A percentile compares a stretch with the other conserved stretches of the same genome.
These are phyloP conservation scores for Eriocheir sinensis DNA, from an alignment of 1,140 invertebrate species.

Conservation along the genomic window DNA sequence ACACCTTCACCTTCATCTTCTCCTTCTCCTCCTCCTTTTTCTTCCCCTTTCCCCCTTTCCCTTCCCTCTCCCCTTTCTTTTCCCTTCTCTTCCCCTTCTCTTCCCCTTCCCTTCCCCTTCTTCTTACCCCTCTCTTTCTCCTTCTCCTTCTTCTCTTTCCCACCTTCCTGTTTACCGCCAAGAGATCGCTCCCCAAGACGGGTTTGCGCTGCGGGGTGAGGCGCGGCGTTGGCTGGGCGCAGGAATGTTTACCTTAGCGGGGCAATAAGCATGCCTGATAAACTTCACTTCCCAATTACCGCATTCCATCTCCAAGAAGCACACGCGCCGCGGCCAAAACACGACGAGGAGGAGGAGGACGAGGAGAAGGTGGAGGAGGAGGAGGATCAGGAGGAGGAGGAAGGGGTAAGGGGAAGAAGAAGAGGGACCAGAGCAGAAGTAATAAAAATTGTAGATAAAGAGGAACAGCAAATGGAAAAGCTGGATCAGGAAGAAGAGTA, in stretches of 20 bases:
- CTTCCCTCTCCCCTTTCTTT: neutral
- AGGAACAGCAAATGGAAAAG: neutral
- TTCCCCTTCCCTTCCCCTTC: neutral
- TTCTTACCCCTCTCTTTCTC: neutral
- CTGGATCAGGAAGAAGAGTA: neutral
- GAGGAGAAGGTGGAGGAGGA: too few species aligned
- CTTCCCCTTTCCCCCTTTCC: neutral
- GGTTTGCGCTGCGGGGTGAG: too few species aligned
- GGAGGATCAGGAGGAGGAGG: too few species aligned
- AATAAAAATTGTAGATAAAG: neutral
- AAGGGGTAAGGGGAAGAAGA: neutral
- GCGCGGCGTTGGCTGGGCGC: too few species aligned
- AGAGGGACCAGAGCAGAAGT: neutral
- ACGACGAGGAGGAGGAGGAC: neutral
- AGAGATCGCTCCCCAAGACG: too few species aligned
- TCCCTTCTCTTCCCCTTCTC: neutral
- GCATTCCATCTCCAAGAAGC: neutral
- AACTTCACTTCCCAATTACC: neutral
- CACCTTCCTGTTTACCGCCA: neutral
- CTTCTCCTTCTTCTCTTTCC: neutral
- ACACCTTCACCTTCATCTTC: neutral
- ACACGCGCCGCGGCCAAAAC: neutral
- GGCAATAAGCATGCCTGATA: neutral
- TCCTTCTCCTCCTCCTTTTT: neutral
- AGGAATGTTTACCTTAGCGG: neutral